A percentile compares a stretch with the other conserved stretches of the same genome.
Conservation (phyloP, 2,113 vertebrate species). For the Myiagra hebetior region DNA sequence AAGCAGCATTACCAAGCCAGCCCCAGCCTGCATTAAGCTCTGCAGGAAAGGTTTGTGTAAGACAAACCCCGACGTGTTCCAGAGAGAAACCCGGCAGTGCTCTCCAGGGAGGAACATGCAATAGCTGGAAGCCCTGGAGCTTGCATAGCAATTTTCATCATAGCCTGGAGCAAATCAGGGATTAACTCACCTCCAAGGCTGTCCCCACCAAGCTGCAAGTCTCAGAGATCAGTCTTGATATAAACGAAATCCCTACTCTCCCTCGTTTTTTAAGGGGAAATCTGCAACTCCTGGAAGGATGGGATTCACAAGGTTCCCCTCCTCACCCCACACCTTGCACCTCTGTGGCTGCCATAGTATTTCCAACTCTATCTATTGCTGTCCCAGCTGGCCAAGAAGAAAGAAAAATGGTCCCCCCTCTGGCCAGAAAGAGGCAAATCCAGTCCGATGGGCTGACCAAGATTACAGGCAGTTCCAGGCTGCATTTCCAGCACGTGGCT, state of each 20-base stretch:
- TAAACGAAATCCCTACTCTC: background rate
- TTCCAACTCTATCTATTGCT: background rate
- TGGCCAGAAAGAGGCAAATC: background rate
- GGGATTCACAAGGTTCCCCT: fast-evolving
- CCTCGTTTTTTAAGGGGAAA: background rate
- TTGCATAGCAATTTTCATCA: background rate
- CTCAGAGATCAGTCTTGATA: background rate
- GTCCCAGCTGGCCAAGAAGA: background rate
- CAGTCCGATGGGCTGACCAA: background rate
- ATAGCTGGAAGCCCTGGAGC: background rate
- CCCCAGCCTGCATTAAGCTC: background rate
- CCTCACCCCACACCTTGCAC: background rate
- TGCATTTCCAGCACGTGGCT: fast-evolving
- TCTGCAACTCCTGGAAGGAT: background rate
- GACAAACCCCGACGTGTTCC: background rate
- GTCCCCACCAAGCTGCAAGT: background rate
- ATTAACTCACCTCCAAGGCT: background rate
- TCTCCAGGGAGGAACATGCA: background rate
- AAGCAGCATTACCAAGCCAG: background rate
- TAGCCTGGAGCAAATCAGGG: background rate
- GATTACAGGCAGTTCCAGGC: background rate
- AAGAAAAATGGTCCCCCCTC: background rate
- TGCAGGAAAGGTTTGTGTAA: background rate
- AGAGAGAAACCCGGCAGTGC: background rate
- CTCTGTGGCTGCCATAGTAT: background rate